These are phyloP conservation scores for Peucedramus taeniatus DNA, from an alignment of 2,113 vertebrate species.

Conservation along the genomic window DNA sequence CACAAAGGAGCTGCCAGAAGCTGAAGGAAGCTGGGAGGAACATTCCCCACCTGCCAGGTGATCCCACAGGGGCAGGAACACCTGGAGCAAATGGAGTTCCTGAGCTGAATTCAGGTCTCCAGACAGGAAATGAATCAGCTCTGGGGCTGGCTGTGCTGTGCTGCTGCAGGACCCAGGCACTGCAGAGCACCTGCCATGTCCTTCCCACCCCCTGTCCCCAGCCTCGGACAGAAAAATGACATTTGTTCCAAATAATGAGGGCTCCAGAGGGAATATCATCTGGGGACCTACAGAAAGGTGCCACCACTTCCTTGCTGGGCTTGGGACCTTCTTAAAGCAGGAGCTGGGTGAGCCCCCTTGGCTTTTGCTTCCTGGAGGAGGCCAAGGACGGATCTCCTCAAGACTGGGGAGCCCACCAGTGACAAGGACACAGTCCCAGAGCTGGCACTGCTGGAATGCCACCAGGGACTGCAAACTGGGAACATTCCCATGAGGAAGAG, in stretches of 20 bases:
- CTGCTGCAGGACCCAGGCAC: background rate
- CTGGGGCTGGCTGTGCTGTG: background rate
- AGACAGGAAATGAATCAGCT: background rate
- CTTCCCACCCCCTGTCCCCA: background rate
- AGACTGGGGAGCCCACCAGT: background rate
- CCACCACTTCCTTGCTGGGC: background rate
- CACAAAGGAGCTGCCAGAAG: background rate
- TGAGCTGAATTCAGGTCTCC: background rate
- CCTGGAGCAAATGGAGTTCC: background rate
- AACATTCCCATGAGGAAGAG: background rate
- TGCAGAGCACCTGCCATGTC: fast-evolving
- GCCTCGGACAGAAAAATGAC: background rate
- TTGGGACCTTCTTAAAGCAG: background rate
- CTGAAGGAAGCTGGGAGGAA: background rate
- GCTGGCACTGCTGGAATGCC: background rate
- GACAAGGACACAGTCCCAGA: fast-evolving
- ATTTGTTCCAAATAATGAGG: background rate
- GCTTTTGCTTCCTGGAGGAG: background rate
- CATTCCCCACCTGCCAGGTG: no score
- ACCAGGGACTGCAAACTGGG: background rate
- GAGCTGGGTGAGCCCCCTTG: background rate
- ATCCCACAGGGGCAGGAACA: background rate
- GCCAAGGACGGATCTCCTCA: background rate
- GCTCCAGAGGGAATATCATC: background rate
- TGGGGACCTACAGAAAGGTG: fast-evolving